Conservation (phyloP, 2,113 vertebrate genomes). For the Oceanodroma tethys region DNA sequence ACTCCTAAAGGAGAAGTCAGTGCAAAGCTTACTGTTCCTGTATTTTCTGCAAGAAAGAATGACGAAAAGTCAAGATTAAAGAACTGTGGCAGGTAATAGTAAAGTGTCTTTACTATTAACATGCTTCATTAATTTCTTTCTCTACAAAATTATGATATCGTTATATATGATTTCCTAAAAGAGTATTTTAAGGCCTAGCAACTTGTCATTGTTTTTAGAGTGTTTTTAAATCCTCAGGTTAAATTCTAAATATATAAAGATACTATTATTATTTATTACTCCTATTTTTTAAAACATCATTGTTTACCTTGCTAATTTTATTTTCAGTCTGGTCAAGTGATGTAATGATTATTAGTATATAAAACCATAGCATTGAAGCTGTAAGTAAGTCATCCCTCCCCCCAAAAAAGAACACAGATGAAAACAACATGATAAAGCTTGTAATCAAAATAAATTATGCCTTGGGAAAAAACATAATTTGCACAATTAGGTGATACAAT, state of each 20-base stretch:
- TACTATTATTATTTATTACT: not conserved
- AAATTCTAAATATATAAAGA: not conserved
- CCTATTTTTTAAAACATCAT: not conserved
- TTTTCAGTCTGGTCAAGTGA: slow-evolving; percentile 48
- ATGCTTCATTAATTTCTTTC: not conserved
- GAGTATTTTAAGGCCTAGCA: not conserved
- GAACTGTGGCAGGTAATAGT: not conserved
- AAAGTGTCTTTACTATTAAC: not conserved
- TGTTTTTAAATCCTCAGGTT: not conserved
- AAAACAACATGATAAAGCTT: slow-evolving; percentile 49
- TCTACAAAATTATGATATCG: not conserved
- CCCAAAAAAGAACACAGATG: not conserved
- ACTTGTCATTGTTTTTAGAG: not conserved
- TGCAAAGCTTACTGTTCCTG: not conserved
- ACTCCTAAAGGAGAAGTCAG: not conserved
- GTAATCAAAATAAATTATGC: slow-evolving; percentile 25
- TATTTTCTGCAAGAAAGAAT: not conserved
- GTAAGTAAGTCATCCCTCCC: not conserved
- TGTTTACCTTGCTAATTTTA: slow-evolving; percentile 28
- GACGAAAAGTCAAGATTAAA: not conserved
- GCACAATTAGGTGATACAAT: slow-evolving; percentile 60
- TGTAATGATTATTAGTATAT: not conserved
- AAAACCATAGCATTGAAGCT: not conserved
- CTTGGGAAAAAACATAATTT: slow-evolving; percentile 31
- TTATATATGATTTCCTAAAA: not conserved